These are phyloP conservation scores for Xerus rutilus DNA, from an alignment of 2,797 vertebrate species.

Conservation along the genomic window DNA sequence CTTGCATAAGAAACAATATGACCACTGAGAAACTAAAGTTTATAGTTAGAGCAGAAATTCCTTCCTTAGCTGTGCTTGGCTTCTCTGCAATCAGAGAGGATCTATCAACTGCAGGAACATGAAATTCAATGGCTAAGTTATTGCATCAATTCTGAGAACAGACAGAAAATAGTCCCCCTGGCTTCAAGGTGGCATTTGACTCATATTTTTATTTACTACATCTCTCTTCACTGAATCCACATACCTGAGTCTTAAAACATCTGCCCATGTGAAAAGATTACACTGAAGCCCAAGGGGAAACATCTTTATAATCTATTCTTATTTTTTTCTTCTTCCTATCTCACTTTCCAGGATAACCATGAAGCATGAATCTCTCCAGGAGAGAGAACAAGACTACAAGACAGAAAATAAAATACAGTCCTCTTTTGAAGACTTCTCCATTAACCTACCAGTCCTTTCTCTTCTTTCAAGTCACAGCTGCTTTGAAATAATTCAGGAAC, in stretches of 20 bases:
- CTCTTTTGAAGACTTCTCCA: slow-evolving; percentile 39
- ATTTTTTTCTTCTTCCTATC: slow-evolving; percentile 53
- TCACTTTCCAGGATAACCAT: slow-evolving; percentile 43
- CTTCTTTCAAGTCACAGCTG: slow-evolving; percentile 44
- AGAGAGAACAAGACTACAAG: slow-evolving; percentile 8
- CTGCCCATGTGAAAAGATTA: slow-evolving; percentile 62
- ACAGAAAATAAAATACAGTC: slow-evolving; percentile 47
- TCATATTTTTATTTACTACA: slow-evolving; percentile 64
- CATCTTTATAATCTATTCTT: slow-evolving; percentile 56
- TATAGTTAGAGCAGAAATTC: background rate
- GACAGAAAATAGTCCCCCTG: background rate
- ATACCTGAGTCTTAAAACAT: slow-evolving; percentile 68
- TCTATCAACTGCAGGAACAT: slow-evolving; percentile 8
- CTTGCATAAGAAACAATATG: background rate
- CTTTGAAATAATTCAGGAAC: slow-evolving; percentile 58
- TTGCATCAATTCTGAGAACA: slow-evolving; percentile 45
- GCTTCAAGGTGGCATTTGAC: slow-evolving; percentile 44
- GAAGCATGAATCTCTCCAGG: slow-evolving; percentile 45
- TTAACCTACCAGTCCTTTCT: slow-evolving; percentile 60
- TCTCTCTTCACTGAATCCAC: slow-evolving; percentile 59
- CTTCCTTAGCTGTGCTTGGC: background rate
- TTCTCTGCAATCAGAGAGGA: slow-evolving; percentile 17
- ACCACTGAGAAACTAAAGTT: background rate
- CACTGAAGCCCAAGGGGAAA: slow-evolving; percentile 40
- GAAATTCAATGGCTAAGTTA: slow-evolving; percentile 67